Conservation (phyloP, 2,113 vertebrate species). For the Clarias magur region DNA sequence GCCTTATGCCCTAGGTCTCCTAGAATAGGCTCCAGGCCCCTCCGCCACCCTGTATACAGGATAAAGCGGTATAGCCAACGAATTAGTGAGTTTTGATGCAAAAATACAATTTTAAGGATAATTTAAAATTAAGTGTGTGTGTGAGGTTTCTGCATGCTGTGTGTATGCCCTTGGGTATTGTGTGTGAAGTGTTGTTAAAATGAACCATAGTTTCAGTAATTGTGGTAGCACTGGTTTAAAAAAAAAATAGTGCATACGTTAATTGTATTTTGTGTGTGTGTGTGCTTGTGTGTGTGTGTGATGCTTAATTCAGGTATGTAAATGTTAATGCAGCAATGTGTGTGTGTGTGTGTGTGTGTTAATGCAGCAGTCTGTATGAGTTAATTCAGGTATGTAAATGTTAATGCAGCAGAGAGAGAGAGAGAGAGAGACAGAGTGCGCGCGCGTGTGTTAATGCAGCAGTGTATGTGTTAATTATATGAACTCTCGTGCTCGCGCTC, state of each 20-base stretch:
- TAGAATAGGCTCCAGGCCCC: too few relatives aligned
- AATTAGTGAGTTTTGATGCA: too few relatives aligned
- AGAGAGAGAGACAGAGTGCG: neutral
- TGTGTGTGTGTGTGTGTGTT: neutral
- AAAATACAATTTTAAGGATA: too few relatives aligned
- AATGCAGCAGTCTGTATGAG: neutral
- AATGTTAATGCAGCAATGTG: neutral
- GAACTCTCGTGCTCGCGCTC: conserved; percentile 11
- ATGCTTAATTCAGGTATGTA: neutral
- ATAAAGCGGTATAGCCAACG: too few relatives aligned
- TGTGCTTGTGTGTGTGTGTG: neutral
- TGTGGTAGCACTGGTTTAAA: too few relatives aligned
- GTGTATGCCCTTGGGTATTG: too few relatives aligned
- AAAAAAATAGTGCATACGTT: neutral
- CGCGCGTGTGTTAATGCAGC: neutral
- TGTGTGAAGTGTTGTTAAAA: too few relatives aligned
- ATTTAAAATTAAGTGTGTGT: too few relatives aligned
- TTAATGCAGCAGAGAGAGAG: neutral
- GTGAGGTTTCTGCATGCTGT: too few relatives aligned
- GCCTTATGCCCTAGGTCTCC: too few relatives aligned
- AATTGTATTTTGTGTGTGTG: neutral
- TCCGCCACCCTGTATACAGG: too few relatives aligned
- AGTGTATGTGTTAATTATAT: conserved; percentile 1
- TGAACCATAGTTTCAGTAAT: too few relatives aligned
- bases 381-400: neutral